Evolutionary conservation across 2,888 invertebrate species (phyloP).

Genomic region (Dasysyrphus tricinctus): DNA sequence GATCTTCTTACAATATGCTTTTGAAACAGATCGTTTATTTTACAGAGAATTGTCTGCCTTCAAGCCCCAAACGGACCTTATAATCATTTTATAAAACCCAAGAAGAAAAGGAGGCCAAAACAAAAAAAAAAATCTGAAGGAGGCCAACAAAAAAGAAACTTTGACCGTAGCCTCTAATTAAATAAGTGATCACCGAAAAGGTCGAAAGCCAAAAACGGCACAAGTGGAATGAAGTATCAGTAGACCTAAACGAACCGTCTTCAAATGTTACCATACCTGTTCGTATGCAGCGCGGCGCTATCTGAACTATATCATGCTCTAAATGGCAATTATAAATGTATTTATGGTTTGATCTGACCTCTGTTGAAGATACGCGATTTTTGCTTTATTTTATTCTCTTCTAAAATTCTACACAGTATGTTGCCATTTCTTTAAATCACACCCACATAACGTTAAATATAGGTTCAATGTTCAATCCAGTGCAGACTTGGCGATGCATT

Average conservation of each 20-base stretch:
- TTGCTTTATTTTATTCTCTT: background rate
- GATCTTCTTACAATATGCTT: background rate
- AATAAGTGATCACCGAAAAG: slow-evolving; percentile 72
- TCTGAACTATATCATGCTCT: slow-evolving; percentile 62
- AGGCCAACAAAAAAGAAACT: slow-evolving; percentile 47
- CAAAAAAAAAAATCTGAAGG: slow-evolving; percentile 9
- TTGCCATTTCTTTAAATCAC: slow-evolving; percentile 65
- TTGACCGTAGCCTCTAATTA: slow-evolving; percentile 73
- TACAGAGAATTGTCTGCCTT: slow-evolving; percentile 51
- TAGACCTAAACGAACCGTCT: slow-evolving; percentile 13
- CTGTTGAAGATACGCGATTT: slow-evolving; percentile 35
- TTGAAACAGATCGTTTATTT: slow-evolving; percentile 57
- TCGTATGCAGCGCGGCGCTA: slow-evolving; percentile 48
- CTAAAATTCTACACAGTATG: slow-evolving; percentile 19
- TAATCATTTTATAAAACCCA: slow-evolving; percentile 64
- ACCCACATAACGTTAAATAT: slow-evolving; percentile 69
- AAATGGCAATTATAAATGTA: slow-evolving; percentile 75
- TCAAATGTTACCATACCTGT: background rate
- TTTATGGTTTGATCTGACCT: slow-evolving; percentile 74
- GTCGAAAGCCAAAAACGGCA: slow-evolving; percentile 54
- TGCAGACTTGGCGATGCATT: slow-evolving; percentile 17
- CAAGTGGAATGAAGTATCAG: slow-evolving; percentile 48
- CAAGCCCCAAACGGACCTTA: slow-evolving; percentile 42
- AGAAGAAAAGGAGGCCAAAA: slow-evolving; percentile 9
- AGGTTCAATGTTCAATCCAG: slow-evolving; percentile 3